Conservation (phyloP, 2,113 vertebrate genomes). For the Tyrannus savana region DNA sequence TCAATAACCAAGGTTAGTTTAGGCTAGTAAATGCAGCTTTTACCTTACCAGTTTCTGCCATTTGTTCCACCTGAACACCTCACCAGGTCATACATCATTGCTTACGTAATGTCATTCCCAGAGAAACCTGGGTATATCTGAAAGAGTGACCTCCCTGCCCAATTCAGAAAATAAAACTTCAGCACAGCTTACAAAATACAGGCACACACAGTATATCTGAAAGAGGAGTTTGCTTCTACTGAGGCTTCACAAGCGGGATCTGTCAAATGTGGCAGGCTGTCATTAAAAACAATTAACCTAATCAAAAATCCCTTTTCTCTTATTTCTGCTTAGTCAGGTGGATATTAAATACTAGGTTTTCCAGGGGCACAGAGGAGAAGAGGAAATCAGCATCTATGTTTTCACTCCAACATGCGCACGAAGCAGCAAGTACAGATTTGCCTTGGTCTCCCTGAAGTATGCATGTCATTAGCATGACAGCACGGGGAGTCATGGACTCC, state of each 20-base stretch:
- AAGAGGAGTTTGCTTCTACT: neutral
- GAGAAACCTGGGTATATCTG: neutral
- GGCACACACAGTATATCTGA: neutral
- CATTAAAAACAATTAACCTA: constrained; percentile 50
- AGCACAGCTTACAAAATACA: neutral
- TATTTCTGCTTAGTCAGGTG: constrained; percentile 53
- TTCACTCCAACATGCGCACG: neutral
- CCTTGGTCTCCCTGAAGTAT: neutral
- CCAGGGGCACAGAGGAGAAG: neutral
- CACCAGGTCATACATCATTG: neutral
- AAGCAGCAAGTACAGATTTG: constrained; percentile 30
- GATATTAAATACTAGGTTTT: constrained; percentile 38
- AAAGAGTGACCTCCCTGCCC: neutral
- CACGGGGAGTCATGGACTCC: neutral
- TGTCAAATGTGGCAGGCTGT: constrained; percentile 45
- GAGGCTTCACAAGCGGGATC: neutral
- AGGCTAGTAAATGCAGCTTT: neutral
- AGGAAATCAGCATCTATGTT: constrained; percentile 35
- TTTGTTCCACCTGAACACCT: neutral
- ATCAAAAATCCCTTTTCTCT: constrained; percentile 32
- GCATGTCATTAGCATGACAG: neutral
- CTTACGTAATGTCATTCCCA: neutral
- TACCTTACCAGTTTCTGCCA: neutral
- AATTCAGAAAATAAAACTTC: neutral
- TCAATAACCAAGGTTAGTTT: neutral